A percentile compares a stretch with the other conserved stretches of the same genome.
These are phyloP conservation scores for Drosophila seguyi DNA, from an alignment of 1,140 invertebrate genomes.

Conservation along the genomic window DNA sequence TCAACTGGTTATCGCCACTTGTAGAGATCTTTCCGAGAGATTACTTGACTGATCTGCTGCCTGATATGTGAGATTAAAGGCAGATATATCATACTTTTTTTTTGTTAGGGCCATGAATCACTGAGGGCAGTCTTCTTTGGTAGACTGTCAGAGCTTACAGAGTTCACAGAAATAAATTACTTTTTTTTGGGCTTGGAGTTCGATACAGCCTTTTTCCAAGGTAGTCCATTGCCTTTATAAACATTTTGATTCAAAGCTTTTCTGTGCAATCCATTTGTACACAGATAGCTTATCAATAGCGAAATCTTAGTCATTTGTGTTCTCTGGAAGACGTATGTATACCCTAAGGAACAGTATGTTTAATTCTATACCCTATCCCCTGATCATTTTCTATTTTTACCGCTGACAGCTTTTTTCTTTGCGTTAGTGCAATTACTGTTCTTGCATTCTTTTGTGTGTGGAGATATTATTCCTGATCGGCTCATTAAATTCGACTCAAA, in stretches of 20 bases:
- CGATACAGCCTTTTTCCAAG: not conserved
- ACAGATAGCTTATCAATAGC: conserved; percentile 21
- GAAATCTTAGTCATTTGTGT: conserved; percentile 20
- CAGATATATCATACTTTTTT: conserved; percentile 9
- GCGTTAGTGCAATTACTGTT: conserved; percentile 20
- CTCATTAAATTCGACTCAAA: conserved; percentile 31
- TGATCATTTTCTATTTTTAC: conserved; percentile 37
- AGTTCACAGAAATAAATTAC: not conserved
- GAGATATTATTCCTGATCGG: conserved; percentile 31
- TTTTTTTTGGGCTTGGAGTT: not conserved
- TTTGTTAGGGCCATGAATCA: conserved; percentile 20
- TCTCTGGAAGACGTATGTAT: conserved; percentile 9
- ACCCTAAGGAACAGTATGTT: conserved; percentile 5
- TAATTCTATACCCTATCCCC: conserved; percentile 9
- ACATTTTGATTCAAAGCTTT: not conserved
- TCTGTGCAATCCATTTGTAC: not conserved
- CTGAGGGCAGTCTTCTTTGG: not conserved
- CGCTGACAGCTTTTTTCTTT: conserved; percentile 4
- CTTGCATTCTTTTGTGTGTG: conserved; percentile 19
- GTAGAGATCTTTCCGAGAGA: conserved; percentile 29
- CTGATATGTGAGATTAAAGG: conserved; percentile 21
- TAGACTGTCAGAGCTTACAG: not conserved
- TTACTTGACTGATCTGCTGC: conserved; percentile 42
- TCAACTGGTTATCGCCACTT: conserved; percentile 36
- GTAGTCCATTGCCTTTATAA: not conserved